Percentiles rank a stretch among this genome's conserved stretches.
Conservation (phyloP, 2,797 vertebrate genomes). For the Dicrostonyx torquatus region DNA sequence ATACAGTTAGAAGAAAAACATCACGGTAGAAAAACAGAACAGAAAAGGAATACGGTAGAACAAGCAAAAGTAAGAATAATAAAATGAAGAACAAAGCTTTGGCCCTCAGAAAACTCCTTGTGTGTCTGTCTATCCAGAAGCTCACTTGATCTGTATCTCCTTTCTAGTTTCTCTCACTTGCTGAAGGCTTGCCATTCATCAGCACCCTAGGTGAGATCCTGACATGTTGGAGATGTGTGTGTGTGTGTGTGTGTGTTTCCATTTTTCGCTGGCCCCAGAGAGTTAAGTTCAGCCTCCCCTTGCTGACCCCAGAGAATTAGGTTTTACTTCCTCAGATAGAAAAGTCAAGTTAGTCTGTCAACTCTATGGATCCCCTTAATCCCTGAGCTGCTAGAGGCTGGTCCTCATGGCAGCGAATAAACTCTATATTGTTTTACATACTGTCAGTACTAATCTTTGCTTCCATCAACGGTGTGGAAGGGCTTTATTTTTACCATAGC, state of each 20-base stretch:
- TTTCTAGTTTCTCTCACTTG: background rate
- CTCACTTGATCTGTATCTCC: background rate
- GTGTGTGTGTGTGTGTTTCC: background rate
- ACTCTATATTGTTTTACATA: background rate
- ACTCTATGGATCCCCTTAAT: background rate
- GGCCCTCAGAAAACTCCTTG: background rate
- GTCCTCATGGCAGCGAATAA: background rate
- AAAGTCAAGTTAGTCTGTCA: background rate
- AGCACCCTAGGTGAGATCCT: background rate
- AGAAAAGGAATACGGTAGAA: background rate
- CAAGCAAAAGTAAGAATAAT: background rate
- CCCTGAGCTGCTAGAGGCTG: background rate
- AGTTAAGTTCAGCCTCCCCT: background rate
- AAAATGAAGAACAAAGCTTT: background rate
- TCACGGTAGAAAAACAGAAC: background rate
- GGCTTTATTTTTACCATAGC: background rate
- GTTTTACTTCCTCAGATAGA: background rate
- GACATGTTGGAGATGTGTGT: background rate
- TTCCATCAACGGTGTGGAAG: background rate
- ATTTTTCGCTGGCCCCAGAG: background rate
- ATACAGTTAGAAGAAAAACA: background rate
- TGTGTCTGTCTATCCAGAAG: background rate
- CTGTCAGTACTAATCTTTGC: background rate
- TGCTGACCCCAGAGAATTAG: background rate
- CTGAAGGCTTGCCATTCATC: background rate